Percentiles rank a stretch among this genome's conserved stretches.
Evolutionary conservation across 2,113 vertebrate genomes (phyloP).

Genomic region (Bostrychus sinensis): DNA sequence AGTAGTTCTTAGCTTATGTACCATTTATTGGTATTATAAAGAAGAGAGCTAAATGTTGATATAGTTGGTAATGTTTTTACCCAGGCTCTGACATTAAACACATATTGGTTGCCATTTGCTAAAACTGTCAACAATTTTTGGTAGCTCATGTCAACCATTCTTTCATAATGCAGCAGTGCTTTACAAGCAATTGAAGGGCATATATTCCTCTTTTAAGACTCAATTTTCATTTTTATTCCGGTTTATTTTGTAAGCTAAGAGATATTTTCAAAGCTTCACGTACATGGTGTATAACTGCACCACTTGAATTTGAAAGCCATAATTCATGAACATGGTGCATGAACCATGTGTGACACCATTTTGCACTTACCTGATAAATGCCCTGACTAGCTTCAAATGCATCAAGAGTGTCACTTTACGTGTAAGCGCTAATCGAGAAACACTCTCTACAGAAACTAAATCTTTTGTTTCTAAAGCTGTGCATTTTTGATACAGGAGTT

Average conservation of each 20-base stretch:
- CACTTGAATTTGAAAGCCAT: constrained; percentile 28
- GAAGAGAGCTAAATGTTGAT: too few species aligned
- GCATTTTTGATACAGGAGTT: neutral
- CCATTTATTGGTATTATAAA: too few species aligned
- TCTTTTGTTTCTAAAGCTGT: neutral
- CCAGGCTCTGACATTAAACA: too few species aligned
- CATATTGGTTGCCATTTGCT: too few species aligned
- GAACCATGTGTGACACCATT: constrained; percentile 44
- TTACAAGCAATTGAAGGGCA: too few species aligned
- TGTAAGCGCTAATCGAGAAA: constrained; percentile 44
- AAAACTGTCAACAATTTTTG: too few species aligned
- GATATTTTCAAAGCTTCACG: neutral
- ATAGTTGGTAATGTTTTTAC: too few species aligned
- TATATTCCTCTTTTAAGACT: neutral
- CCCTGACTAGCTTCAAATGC: constrained; percentile 24
- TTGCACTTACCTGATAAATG: constrained; percentile 37
- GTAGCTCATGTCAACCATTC: too few species aligned
- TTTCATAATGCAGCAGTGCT: too few species aligned
- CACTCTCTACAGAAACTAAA: constrained; percentile 10
- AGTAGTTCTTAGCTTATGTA: too few species aligned
- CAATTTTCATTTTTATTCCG: neutral
- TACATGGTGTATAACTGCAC: neutral
- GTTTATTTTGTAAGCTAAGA: neutral
- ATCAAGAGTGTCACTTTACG: constrained; percentile 44
- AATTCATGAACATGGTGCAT: constrained; percentile 27